These are phyloP conservation scores for Heptranchias perlo DNA, from an alignment of 2,113 vertebrate genomes.

Conservation along the genomic window DNA sequence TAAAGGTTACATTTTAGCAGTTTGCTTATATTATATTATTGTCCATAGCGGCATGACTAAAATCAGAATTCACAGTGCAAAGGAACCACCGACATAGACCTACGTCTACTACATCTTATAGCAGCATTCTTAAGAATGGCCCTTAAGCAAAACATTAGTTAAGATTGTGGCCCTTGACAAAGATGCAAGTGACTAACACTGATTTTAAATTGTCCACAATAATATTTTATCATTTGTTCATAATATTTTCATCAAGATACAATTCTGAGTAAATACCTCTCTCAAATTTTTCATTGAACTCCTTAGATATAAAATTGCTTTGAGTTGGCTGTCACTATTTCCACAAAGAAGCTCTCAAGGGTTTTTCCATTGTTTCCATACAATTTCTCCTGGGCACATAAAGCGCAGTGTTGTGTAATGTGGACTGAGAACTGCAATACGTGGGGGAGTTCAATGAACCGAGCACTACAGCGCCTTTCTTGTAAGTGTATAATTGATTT, in stretches of 20 bases:
- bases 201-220: neutral
- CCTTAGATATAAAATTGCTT: neutral
- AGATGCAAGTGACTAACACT: neutral
- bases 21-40: neutral
- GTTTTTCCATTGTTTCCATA: neutral
- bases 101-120: neutral
- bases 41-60: neutral
- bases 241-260: neutral
- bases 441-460: neutral
- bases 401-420: neutral
- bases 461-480: neutral
- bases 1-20: neutral
- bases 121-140: neutral
- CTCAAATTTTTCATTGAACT: neutral
- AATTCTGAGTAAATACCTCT: neutral
- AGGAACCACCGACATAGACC: neutral
- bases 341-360: neutral
- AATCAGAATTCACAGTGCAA: neutral
- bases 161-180: neutral
- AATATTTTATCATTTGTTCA: neutral
- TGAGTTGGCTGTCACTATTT: neutral
- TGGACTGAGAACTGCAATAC: neutral
- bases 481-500: conserved; percentile 28
- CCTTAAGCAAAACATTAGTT: neutral
- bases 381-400: neutral